Evolutionary conservation across 2,797 vertebrate species (phyloP).

Genomic region (Hoplostethus mediterraneus): DNA sequence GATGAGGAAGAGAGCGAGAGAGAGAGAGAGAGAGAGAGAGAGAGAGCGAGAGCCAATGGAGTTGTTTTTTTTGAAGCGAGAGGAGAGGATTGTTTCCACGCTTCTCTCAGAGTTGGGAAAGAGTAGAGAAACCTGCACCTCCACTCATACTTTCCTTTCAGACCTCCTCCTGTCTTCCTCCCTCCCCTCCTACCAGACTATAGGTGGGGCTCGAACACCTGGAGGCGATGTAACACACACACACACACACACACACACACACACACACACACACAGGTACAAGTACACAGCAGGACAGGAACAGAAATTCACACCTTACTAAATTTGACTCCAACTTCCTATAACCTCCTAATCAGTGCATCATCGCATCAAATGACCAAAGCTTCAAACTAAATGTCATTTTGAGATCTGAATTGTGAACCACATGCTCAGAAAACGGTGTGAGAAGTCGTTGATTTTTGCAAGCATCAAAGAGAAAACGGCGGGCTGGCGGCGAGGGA

Average conservation of each 20-base stretch:
- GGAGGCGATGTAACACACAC: slow-evolving; percentile 42
- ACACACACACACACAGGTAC: slow-evolving; percentile 8
- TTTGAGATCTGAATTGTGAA: background rate
- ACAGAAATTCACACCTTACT: slow-evolving; percentile 27
- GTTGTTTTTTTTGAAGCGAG: slow-evolving; percentile 20
- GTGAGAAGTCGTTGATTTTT: no score
- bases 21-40: background rate
- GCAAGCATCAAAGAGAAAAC: background rate
- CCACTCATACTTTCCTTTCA: slow-evolving; percentile 32
- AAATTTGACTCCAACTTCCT: slow-evolving; percentile 30
- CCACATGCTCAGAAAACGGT: background rate
- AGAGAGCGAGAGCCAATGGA: slow-evolving; percentile 2
- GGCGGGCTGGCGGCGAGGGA: no score
- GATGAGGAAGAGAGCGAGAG: slow-evolving; percentile 7
- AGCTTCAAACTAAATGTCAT: background rate
- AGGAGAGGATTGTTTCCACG: slow-evolving; percentile 30
- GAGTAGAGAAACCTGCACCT: slow-evolving; percentile 39
- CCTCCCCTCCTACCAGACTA: slow-evolving; percentile 49
- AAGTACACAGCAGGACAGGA: background rate
- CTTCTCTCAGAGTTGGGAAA: slow-evolving; percentile 24
- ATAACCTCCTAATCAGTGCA: background rate
- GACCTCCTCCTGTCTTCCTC: slow-evolving; percentile 28
- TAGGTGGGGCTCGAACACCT: slow-evolving; percentile 75
- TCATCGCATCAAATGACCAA: background rate
- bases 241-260: slow-evolving; percentile 24